Conservation (phyloP, 2,888 invertebrate species). For the Holacanthella duospinosa region DNA sequence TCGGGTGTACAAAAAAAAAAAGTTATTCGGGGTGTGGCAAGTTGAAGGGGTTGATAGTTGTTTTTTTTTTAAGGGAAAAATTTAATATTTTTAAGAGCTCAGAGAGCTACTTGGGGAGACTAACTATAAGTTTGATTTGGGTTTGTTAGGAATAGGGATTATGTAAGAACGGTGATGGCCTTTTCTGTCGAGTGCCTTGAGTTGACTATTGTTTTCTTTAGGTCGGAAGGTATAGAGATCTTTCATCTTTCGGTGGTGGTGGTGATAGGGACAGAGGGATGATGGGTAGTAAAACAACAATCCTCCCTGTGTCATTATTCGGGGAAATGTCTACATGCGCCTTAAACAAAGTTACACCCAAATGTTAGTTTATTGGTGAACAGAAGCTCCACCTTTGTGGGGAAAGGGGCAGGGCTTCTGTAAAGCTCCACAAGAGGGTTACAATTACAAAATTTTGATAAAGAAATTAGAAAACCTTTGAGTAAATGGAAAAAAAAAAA, state of each 20-base stretch:
- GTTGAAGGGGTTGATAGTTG: neutral
- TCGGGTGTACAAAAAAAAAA: neutral
- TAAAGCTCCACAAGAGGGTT: too few species aligned
- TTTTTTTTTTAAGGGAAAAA: neutral
- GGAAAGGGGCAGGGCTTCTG: neutral
- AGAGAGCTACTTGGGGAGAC: neutral
- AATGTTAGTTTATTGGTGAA: slow-evolving; percentile 37
- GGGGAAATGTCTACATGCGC: slow-evolving; percentile 27
- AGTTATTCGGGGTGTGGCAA: neutral
- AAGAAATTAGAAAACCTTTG: too few species aligned
- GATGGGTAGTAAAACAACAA: neutral
- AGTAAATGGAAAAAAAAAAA: too few species aligned
- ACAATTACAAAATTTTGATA: too few species aligned
- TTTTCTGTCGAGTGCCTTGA: neutral
- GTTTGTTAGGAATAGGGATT: neutral
- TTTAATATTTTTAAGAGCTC: neutral
- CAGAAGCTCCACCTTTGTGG: slow-evolving; percentile 13
- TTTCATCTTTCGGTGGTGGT: too few species aligned
- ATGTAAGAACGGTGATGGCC: neutral
- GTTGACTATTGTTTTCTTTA: neutral
- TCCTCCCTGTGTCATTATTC: slow-evolving; percentile 5
- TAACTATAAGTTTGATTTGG: neutral
- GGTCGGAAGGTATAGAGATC: too few species aligned
- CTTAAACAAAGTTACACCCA: slow-evolving; percentile 37
- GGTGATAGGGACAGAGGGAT: too few species aligned